phyloP scores from a whole-genome alignment of 2,888 invertebrate genomes.

The Abscondita cerata region DNA sequence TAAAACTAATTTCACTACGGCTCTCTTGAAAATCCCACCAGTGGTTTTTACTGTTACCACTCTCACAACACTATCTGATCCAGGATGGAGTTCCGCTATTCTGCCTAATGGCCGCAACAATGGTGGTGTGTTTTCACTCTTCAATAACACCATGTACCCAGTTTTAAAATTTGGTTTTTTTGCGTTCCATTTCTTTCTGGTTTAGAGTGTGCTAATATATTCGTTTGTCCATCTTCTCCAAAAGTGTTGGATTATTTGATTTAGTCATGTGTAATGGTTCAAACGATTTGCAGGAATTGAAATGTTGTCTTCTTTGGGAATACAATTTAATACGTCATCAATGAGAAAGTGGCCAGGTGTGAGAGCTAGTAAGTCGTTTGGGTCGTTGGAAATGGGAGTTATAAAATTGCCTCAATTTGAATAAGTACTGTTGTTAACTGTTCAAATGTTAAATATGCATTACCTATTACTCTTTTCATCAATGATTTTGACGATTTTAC shows the following conservation, averaged over 20 bases:
- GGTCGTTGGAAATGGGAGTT: constrained; percentile 31
- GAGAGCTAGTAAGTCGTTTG: constrained; percentile 26
- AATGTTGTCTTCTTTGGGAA: constrained; percentile 21
- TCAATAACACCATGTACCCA: constrained; percentile 10
- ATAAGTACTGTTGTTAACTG: constrained; percentile 27
- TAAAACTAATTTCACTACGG: not conserved
- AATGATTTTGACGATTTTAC: constrained; percentile 32
- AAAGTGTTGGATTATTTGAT: constrained; percentile 31
- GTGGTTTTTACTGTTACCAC: not conserved
- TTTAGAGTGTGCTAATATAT: constrained; percentile 34
- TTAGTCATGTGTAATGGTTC: constrained; percentile 21
- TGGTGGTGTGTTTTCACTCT: constrained; percentile 14
- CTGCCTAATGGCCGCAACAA: constrained; percentile 18
- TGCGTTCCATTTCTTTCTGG: constrained; percentile 32
- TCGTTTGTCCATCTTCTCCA: constrained; percentile 37
- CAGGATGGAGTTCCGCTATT: constrained; percentile 20
- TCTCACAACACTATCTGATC: constrained; percentile 5
- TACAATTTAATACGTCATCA: constrained; percentile 16
- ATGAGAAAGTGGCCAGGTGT: constrained; percentile 37
- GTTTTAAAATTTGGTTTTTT: constrained; percentile 8
- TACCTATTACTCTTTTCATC: constrained; percentile 22
- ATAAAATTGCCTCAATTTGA: constrained; percentile 34
- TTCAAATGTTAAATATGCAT: constrained; percentile 26
- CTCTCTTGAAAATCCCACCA: not conserved
- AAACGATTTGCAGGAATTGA: constrained; percentile 20